phyloP scores from a whole-genome alignment of 2,888 invertebrate species.

The Lithodes maja region DNA sequence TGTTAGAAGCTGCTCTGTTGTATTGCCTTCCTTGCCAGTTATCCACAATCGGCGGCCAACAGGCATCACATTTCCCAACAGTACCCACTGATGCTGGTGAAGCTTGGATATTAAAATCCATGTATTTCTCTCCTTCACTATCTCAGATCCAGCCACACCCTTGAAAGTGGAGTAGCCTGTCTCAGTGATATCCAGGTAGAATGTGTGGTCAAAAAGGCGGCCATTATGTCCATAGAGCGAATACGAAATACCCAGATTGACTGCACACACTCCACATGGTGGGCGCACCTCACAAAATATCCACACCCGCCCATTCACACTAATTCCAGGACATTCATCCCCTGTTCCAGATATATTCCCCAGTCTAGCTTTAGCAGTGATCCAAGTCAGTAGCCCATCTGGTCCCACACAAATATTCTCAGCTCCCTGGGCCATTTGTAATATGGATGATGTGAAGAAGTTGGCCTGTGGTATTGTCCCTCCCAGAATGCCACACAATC shows the following conservation, averaged over 20 bases:
- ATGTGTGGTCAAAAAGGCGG: conserved; percentile 49
- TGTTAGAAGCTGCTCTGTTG: conserved; percentile 9
- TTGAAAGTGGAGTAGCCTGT: conserved; percentile 5
- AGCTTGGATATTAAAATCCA: conserved; percentile 50
- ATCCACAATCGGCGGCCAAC: conserved; percentile 48
- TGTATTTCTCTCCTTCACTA: conserved; percentile 3
- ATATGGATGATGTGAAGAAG: neutral
- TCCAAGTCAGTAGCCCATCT: conserved; percentile 21
- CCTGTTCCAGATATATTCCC: neutral
- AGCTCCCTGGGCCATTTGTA: neutral
- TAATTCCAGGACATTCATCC: conserved; percentile 21
- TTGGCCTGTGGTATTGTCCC: neutral
- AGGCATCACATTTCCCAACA: conserved; percentile 15
- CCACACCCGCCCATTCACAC: neutral
- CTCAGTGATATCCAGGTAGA: neutral
- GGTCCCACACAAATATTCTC: neutral
- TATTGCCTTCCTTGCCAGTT: neutral
- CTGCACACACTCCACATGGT: conserved; percentile 31
- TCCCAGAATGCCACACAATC: neutral
- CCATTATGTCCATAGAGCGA: conserved; percentile 55
- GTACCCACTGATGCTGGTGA: conserved; percentile 29
- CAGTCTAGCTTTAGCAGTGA: neutral
- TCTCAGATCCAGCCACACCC: conserved; percentile 32
- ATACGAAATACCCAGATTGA: neutral
- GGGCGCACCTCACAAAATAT: conserved; percentile 34